Conservation (phyloP, 2,113 vertebrate species). For the Delphinus delphis region DNA sequence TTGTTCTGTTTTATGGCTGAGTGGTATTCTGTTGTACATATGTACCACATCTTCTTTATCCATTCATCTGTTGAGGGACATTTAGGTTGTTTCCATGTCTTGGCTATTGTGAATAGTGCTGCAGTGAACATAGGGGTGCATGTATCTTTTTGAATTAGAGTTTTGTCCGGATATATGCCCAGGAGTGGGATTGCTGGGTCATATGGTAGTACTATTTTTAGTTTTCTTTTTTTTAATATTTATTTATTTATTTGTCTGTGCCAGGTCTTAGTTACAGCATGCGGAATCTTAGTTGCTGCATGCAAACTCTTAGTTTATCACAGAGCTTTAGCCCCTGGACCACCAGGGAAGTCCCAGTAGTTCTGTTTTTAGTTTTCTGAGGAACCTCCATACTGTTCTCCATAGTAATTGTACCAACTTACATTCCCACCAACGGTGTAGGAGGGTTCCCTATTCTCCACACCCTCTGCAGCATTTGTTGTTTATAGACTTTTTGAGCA, state of each 20-base stretch:
- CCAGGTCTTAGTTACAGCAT: too few relatives aligned
- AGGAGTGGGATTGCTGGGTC: neutral
- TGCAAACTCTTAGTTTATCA: too few relatives aligned
- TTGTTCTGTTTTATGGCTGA: neutral
- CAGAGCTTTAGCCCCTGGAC: too few relatives aligned
- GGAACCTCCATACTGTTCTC: neutral
- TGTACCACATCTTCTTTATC: rapidly evolving
- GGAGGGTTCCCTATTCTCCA: neutral
- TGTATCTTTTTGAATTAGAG: neutral
- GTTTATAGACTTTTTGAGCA: neutral
- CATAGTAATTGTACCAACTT: neutral
- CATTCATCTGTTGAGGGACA: rapidly evolving
- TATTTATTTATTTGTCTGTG: too few relatives aligned
- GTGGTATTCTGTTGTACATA: rapidly evolving
- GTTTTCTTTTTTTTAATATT: too few relatives aligned
- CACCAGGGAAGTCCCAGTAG: neutral
- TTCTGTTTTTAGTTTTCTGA: neutral
- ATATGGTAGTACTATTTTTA: neutral
- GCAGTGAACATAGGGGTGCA: rapidly evolving
- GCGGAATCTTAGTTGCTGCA: too few relatives aligned
- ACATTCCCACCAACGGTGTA: neutral
- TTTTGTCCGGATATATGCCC: neutral
- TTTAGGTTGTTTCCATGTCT: neutral
- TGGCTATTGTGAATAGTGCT: rapidly evolving
- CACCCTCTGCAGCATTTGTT: neutral